These are phyloP conservation scores for Opisthograptis luteolata DNA, from an alignment of 2,888 invertebrate species.

Conservation along the genomic window DNA sequence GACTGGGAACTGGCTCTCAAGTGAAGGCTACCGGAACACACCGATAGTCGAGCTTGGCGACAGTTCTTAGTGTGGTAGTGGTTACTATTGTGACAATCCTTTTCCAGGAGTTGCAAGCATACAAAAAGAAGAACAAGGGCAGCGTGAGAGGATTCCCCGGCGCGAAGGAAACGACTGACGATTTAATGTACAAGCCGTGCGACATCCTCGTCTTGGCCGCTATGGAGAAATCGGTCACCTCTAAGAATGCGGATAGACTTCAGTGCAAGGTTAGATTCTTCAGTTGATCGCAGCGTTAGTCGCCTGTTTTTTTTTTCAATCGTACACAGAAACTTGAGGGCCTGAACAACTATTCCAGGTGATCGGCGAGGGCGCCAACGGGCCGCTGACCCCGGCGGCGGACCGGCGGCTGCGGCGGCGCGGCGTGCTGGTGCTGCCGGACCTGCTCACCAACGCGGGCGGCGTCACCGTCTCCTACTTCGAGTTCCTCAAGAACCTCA, in stretches of 20 bases:
- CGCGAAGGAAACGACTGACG: constrained; percentile 83
- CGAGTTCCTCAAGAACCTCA: constrained; percentile 95
- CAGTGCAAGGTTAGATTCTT: not conserved
- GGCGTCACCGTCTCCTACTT: constrained; percentile 97
- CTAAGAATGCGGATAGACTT: constrained; percentile 86
- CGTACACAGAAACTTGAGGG: no score
- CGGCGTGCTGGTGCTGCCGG: constrained; percentile 92
- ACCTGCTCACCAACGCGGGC: constrained; percentile 90
- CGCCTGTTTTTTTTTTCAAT: no score
- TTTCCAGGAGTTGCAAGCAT: constrained; percentile 68
- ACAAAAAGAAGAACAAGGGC: constrained; percentile 76
- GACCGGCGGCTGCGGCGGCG: constrained; percentile 89
- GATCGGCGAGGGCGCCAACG: constrained; percentile 95
- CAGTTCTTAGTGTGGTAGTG: no score
- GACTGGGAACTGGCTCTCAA: no score
- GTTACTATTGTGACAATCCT: not conserved
- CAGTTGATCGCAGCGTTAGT: no score
- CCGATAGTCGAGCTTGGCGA: no score
- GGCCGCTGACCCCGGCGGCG: constrained; percentile 94
- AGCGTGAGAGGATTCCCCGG: constrained; percentile 87
- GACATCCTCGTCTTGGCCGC: constrained; percentile 94
- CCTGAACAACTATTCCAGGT: constrained; percentile 80
- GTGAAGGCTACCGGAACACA: no score
- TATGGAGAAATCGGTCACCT: constrained; percentile 89
- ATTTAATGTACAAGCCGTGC: constrained; percentile 88